Conservation (phyloP, 2,888 invertebrate species). For the Heliconius aoede region DNA sequence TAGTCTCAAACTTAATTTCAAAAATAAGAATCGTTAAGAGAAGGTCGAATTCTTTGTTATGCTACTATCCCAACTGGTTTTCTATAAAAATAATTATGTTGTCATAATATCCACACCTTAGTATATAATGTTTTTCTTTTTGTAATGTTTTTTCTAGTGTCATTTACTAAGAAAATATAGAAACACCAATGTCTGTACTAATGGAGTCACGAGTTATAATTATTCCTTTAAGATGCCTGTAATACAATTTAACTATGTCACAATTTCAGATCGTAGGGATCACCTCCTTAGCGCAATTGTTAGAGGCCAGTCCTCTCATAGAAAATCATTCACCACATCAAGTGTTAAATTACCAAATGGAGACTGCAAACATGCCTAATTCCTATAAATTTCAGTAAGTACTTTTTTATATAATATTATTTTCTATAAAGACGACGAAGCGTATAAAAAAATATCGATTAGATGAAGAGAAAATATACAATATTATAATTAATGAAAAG, state of each 20-base stretch:
- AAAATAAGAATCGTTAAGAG: constrained; percentile 38
- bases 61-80: constrained; percentile 49
- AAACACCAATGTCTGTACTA: too few relatives aligned
- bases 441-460: too few relatives aligned
- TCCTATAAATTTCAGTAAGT: constrained; percentile 78
- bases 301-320: constrained; percentile 58
- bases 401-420: constrained; percentile 36
- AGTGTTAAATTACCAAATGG: constrained; percentile 66
- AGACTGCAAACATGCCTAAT: constrained; percentile 72
- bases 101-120: constrained; percentile 48
- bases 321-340: constrained; percentile 62
- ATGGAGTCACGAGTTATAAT: too few relatives aligned
- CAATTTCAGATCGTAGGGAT: constrained; percentile 61
- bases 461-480: neutral
- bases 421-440: neutral
- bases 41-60: constrained; percentile 45
- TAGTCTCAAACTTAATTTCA: constrained; percentile 13
- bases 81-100: constrained; percentile 50
- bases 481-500: too few relatives aligned
- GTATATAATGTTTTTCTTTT: constrained; percentile 39
- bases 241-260: neutral
- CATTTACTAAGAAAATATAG: neutral
- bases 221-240: neutral
- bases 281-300: constrained; percentile 54
- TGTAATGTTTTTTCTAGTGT: constrained; percentile 19